Evolutionary conservation across 2,888 invertebrate genomes (phyloP).

Genomic region (Alcis repandata): DNA sequence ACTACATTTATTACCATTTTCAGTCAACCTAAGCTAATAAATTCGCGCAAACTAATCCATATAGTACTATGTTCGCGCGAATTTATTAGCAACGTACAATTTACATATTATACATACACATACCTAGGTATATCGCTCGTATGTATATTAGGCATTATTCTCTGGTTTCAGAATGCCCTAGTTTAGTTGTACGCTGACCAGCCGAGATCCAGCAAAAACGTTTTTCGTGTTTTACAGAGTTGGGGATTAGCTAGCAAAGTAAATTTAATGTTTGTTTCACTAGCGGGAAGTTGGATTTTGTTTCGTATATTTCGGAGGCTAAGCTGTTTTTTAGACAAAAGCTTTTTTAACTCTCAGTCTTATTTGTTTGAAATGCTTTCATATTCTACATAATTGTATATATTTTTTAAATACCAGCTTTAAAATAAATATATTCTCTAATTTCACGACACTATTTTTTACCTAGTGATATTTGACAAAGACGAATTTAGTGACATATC

Average conservation of each 20-base stretch:
- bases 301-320: background rate
- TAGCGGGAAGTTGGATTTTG: background rate
- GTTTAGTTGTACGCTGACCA: background rate
- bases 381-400: background rate
- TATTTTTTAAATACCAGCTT: no score
- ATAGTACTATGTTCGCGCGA: no score
- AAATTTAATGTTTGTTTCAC: constrained; percentile 5
- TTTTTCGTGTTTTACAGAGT: constrained; percentile 19
- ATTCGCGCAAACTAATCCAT: no score
- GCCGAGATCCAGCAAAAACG: constrained; percentile 1
- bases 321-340: background rate
- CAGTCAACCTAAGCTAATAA: no score
- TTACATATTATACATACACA: no score
- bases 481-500: no score
- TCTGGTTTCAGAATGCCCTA: background rate
- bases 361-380: background rate
- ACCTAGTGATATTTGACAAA: no score
- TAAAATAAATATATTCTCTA: no score
- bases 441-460: no score
- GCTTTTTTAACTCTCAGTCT: background rate
- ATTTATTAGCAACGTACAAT: no score
- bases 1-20: no score
- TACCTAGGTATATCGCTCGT: background rate
- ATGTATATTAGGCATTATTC: background rate
- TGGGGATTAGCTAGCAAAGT: constrained; percentile 8